Conservation (phyloP, 2,888 invertebrate genomes). For the Palloptera scutellata region DNA sequence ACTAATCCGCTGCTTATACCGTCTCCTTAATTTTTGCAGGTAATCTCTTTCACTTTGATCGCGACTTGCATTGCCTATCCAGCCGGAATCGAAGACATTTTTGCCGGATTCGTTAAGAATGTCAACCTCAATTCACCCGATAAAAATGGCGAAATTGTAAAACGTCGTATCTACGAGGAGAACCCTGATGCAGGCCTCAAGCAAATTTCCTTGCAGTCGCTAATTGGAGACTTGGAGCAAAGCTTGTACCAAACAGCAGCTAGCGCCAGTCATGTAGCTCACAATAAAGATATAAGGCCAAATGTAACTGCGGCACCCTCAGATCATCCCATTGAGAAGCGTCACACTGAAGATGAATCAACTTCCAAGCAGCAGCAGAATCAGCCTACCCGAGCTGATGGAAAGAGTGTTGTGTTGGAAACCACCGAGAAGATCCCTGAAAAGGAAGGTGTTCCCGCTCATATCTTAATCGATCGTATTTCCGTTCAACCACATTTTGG, state of each 20-base stretch:
- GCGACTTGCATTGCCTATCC: conserved; percentile 31
- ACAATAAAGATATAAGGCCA: conserved; percentile 42
- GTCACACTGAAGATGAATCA: conserved; percentile 19
- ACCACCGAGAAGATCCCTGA: conserved; percentile 51
- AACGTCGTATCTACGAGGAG: conserved; percentile 46
- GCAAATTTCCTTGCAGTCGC: conserved; percentile 53
- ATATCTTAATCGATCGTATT: conserved; percentile 58
- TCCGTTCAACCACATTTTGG: conserved; percentile 51
- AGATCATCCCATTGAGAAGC: conserved; percentile 30
- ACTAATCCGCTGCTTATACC: not conserved
- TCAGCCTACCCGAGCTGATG: not conserved
- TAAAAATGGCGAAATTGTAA: conserved; percentile 41
- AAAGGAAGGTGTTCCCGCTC: conserved; percentile 46
- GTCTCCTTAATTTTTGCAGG: conserved; percentile 29
- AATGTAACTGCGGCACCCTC: conserved; percentile 41
- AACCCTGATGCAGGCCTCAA: conserved; percentile 48
- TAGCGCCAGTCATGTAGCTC: conserved; percentile 46
- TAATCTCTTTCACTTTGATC: conserved; percentile 37
- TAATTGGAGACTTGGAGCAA: conserved; percentile 56
- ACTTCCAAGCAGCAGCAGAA: not conserved
- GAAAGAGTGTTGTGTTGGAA: conserved; percentile 44
- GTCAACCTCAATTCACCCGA: conserved; percentile 32
- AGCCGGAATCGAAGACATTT: conserved; percentile 43
- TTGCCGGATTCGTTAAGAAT: conserved; percentile 41
- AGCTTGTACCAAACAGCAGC: conserved; percentile 54